phyloP scores from a whole-genome alignment of 2,888 invertebrate genomes.

The Harpalus rubripes region DNA sequence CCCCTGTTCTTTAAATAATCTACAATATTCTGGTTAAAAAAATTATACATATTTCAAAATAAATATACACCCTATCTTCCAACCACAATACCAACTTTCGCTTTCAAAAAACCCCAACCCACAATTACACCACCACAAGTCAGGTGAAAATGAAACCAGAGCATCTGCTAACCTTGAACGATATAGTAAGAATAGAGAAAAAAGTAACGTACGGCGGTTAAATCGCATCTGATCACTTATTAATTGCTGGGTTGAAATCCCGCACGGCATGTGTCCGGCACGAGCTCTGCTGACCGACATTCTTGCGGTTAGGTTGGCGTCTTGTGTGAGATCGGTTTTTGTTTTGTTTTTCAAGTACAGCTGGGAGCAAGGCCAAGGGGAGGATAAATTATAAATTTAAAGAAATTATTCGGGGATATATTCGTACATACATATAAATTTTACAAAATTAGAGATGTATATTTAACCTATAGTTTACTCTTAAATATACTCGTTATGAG shows the following conservation, averaged over 20 bases:
- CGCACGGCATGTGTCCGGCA: conserved; percentile 48
- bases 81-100: conserved; percentile 42
- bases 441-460: no score
- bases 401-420: not conserved
- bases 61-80: not conserved
- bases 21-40: not conserved
- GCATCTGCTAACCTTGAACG: conserved; percentile 41
- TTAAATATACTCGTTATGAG: no score
- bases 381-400: not conserved
- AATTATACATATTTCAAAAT: not conserved
- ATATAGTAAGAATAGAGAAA: conserved; percentile 20
- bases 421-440: not conserved
- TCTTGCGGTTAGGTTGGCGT: conserved; percentile 53
- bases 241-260: conserved; percentile 46
- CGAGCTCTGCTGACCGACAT: conserved; percentile 56
- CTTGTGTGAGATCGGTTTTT: conserved; percentile 38
- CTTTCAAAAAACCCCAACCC: conserved; percentile 18
- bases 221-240: conserved; percentile 37
- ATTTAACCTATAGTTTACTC: no score
- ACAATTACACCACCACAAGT: conserved; percentile 18
- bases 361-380: conserved; percentile 17
- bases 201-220: conserved; percentile 20
- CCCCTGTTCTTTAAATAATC: not conserved
- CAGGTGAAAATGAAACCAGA: conserved; percentile 32
- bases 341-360: conserved; percentile 35